Evolutionary conservation across 2,113 vertebrate genomes (phyloP), one percentile per base, ranked within the genome.

Genomic region (Istiophorus platypterus): DNA sequence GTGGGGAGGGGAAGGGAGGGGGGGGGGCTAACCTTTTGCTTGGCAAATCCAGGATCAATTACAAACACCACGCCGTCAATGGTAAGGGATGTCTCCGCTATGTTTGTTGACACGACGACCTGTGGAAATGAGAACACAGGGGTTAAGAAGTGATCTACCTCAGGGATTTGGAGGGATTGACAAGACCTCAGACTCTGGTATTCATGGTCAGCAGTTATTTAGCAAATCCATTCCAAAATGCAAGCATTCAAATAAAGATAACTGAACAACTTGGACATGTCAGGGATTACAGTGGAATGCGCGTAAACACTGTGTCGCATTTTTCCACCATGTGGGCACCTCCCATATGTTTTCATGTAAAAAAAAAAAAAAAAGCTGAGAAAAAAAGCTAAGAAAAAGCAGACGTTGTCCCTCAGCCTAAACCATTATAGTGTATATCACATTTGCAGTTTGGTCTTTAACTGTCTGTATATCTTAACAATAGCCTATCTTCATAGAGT

Each of bases 11-110:
- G 52, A 56, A 41, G 31, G 67, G 42, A 57, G 34, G 13, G 74
- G 14, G 31, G 74, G 41, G 5, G 11, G 70, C 93, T 91, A 96
- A 98, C 98, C 97, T 99, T 99, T 94, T 99, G 97, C 93, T 99
- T 99, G 34, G 98, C 97, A 95, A 99, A 99, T 87, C 98, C 98
- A 39, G 98, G 97, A 96, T 99, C 98, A 88, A 99, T 99, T 91
- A 99, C 98, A 95, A 99, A 99, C 72, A 99, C 97, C 74, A 99
- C 98, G 1, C 98, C 97, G 58, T 99, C 97, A 88, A 99, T 99
- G 93, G 97, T 98, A 93, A 99, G 95, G 70, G 98, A 99, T 2
- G 97, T 99, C 94, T 99, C 98, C 0, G 97, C 98, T 51, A 99
- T 99, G 91, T 99, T 99, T 88, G 97, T 99, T 61, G 98, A 99